Evolutionary conservation across 2,797 vertebrate genomes (phyloP), one percentile per base, ranked within the genome.

Genomic region (Manis crassicaudata): DNA sequence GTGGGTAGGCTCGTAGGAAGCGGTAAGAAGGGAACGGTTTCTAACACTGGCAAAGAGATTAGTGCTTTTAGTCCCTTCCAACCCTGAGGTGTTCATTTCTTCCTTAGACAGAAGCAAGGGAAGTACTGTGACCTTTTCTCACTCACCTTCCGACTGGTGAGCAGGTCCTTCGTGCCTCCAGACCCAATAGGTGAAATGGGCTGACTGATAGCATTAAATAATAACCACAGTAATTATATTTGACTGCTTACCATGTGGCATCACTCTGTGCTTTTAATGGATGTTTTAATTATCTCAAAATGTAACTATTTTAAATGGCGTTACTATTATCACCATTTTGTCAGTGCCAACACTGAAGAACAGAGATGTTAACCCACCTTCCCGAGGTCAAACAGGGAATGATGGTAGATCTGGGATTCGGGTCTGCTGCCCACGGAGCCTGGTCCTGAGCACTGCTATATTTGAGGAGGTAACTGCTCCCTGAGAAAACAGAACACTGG

Each of bases 71-170:
- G 37, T 56, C 20, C 54, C 52, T 86, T 76, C 17, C 35, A 54
- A 56, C 81, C 56, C 6, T 25, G 16, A 32, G 27, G 32, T 54
- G 37, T 60, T 80, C 21, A 29, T 73, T 73, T 72, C 40, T 70
- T 32, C 86, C 32, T 37, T 37, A 79, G 14, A n/a, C 27, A 77
- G 91, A 62, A 85, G n/a, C 56, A 40, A 79, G 63, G 81, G 46
- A 58, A 65, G 27, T 40, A 23, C 27, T 14, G 17, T 6, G 18
- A 16, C 14, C 7, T 25, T 27, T 58, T 9, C 13, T 65, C 56
- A 40, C 70, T 52, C 25, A 32, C 56, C 29, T 84, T 46, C 35
- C 32, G n/a, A 70, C 58, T 25, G 16, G 29, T 89, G 35, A 93
- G 29, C 62, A 67, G 77, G 52, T 46, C 8, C 20, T 37, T 50